These are phyloP conservation scores for Drosophila biarmipes DNA, from an alignment of 1,140 invertebrate species.

Conservation along the genomic window DNA sequence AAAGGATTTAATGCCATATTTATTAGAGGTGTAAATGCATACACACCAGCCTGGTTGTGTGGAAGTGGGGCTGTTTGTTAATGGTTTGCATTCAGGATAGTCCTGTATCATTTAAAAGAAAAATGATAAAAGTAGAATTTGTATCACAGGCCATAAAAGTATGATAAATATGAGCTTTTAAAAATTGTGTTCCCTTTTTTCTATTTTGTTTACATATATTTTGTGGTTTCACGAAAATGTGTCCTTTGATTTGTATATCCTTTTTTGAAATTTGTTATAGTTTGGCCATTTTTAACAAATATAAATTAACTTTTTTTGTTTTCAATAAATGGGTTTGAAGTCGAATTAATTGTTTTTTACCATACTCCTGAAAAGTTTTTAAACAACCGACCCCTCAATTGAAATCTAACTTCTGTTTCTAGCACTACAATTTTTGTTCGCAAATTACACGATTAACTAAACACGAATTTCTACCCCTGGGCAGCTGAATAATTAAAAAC, in stretches of 20 bases:
- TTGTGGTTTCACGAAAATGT: no score
- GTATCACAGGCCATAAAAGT: background rate
- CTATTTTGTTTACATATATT: background rate
- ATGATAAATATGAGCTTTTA: slow-evolving; percentile 11
- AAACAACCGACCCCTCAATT: background rate
- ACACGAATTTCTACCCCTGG: background rate
- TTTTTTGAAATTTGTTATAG: no score
- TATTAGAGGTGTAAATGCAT: slow-evolving; percentile 57
- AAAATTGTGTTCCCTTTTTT: background rate
- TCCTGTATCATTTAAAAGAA: slow-evolving; percentile 5
- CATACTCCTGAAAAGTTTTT: background rate
- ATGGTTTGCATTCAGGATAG: background rate
- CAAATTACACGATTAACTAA: background rate
- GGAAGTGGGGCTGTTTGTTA: slow-evolving; percentile 13
- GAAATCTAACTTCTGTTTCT: background rate
- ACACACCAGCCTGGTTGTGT: slow-evolving; percentile 10
- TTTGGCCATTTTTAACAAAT: background rate
- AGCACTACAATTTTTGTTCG: background rate
- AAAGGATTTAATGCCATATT: slow-evolving; percentile 71
- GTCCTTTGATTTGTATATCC: no score
- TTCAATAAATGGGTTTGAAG: no score
- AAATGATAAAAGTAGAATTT: slow-evolving; percentile 8
- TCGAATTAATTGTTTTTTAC: no score
- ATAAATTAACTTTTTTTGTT: background rate
- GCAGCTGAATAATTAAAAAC: slow-evolving; percentile 10